phyloP scores from a whole-genome alignment of 1,140 invertebrate genomes.

The Brachionus calyciflorus region DNA sequence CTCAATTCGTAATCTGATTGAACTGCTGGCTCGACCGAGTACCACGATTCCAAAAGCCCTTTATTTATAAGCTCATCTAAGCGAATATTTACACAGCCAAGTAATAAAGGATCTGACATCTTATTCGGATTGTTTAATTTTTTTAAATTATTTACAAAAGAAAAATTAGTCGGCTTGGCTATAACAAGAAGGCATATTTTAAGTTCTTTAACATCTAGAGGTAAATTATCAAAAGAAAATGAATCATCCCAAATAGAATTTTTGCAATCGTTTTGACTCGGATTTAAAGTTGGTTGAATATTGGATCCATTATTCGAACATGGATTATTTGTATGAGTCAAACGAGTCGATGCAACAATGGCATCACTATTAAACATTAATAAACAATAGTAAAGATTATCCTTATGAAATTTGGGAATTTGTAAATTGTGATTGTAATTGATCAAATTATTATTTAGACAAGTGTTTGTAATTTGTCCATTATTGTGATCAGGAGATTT shows the following conservation, averaged over 20 bases:
- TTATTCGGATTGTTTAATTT: constrained; percentile 27
- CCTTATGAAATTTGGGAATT: constrained; percentile 18
- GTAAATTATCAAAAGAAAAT: constrained; percentile 38
- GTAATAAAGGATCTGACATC: neutral
- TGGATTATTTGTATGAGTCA: neutral
- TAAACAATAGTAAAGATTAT: constrained; percentile 40
- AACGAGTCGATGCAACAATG: neutral
- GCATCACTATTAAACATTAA: constrained; percentile 35
- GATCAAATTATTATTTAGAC: neutral
- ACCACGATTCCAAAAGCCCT: constrained; percentile 33
- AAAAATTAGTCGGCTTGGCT: constrained; percentile 30
- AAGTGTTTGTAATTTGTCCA: neutral
- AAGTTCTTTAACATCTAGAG: constrained; percentile 30
- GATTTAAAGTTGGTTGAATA: neutral
- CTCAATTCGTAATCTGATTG: neutral
- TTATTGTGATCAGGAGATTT: neutral
- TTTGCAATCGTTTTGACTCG: neutral
- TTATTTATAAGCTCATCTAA: constrained; percentile 19
- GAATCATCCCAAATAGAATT: constrained; percentile 42
- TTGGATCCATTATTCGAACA: neutral
- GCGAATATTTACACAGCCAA: constrained; percentile 4
- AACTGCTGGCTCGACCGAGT: neutral
- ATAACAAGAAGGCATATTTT: constrained; percentile 31
- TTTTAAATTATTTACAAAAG: constrained; percentile 38
- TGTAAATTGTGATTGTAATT: neutral